Evolutionary conservation across 2,113 vertebrate species (phyloP).

Genomic region (Ciconia maguari): DNA sequence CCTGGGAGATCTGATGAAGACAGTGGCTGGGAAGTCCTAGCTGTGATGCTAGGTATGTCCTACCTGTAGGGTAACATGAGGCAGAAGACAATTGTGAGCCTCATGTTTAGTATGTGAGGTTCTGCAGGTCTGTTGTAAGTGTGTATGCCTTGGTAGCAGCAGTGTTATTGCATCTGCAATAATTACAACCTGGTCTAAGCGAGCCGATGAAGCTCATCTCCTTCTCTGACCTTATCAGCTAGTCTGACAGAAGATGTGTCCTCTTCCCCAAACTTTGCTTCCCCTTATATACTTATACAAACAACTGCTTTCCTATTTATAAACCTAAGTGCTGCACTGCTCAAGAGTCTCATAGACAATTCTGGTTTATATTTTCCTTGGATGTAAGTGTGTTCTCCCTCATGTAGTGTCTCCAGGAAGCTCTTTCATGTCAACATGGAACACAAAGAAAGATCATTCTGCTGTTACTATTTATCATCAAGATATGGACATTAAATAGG

Average conservation of each 20-base stretch:
- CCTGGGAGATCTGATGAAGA: not conserved
- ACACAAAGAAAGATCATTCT: not conserved
- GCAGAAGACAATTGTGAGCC: not conserved
- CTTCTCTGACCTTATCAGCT: not conserved
- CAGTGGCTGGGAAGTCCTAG: not conserved
- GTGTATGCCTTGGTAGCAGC: not conserved
- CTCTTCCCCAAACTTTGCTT: not conserved
- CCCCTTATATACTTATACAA: not conserved
- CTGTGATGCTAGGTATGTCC: not conserved
- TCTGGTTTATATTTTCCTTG: slow-evolving; percentile 13
- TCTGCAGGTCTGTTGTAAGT: not conserved
- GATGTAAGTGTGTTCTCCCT: not conserved
- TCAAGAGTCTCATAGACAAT: not conserved
- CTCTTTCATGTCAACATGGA: not conserved
- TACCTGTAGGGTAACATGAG: not conserved
- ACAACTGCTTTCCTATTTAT: not conserved
- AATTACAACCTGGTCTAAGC: not conserved
- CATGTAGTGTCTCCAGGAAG: not conserved
- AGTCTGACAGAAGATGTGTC: not conserved
- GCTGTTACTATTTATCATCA: not conserved
- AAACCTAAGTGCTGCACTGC: not conserved
- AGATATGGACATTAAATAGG: not conserved
- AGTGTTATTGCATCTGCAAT: not conserved
- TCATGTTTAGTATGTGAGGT: fast-evolving
- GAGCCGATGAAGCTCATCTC: not conserved